phyloP scores from a whole-genome alignment of 2,888 invertebrate species.

The Drosophila testacea region DNA sequence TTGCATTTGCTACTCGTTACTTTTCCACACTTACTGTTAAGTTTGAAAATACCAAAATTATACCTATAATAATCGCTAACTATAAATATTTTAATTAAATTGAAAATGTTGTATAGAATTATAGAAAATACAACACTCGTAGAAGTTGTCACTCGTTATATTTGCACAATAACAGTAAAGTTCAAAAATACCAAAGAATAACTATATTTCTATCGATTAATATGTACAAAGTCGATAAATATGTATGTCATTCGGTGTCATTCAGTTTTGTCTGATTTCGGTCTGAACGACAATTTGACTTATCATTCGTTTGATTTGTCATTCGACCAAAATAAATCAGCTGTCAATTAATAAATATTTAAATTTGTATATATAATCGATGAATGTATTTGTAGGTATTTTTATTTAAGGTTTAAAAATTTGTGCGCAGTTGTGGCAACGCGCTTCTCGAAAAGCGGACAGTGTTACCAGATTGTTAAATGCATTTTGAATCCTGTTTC shows the following conservation, averaged over 20 bases:
- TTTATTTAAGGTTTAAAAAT: background rate
- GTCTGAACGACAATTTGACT: too few species aligned
- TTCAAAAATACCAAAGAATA: background rate
- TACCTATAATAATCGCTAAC: background rate
- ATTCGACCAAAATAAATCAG: too few species aligned
- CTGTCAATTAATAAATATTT: too few species aligned
- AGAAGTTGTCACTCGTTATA: too few species aligned
- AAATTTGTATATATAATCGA: too few species aligned
- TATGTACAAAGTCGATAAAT: background rate
- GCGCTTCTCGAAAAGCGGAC: background rate
- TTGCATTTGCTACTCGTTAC: background rate
- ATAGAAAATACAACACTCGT: too few species aligned
- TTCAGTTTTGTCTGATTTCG: too few species aligned
- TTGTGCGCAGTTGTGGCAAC: background rate
- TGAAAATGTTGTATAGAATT: background rate
- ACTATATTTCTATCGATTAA: background rate
- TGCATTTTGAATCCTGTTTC: background rate
- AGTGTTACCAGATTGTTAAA: background rate
- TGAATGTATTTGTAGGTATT: too few species aligned
- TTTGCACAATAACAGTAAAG: background rate
- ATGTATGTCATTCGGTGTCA: too few species aligned
- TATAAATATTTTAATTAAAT: background rate
- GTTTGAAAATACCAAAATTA: slow-evolving; percentile 1
- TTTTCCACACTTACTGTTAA: background rate
- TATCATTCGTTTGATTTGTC: too few species aligned